Evolutionary conservation across 2,113 vertebrate species (phyloP), one percentile per base, ranked within the genome.

Genomic region (Brachionichthys hirsutus): DNA sequence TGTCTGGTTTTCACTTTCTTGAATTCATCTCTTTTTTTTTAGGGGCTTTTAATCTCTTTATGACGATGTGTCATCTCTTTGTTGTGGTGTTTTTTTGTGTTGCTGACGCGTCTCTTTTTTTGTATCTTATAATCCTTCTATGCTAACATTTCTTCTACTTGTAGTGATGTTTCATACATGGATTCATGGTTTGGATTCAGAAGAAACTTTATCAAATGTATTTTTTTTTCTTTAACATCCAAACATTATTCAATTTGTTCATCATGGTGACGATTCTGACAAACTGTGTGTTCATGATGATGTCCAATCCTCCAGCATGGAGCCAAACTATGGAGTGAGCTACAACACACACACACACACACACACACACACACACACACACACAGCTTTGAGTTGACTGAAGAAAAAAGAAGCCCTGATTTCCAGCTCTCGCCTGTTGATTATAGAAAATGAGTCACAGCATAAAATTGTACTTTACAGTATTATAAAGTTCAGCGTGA

Each of bases 241-340:
- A 17, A 50, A 98, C 94, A 65, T 89, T 95, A 77, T 97, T 98
- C 92, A 93, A 90, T 84, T 90, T 94, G 77, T 90, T 97, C 67
- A 93, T 98, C 75, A 92, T 98, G 92, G 85, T 92, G 82, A 98
- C 95, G 40, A 93, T 98, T 84, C 85, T 98, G 85, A 93, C 92
- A 81, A 97, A 96, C 92, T 97, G 94, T 82, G 90, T 91, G 10
- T 95, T 97, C 70, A 96, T 97, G 95, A 93, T 8, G 4, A 4
- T 30, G 24, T 30, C 24, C 65, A 88, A 92, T 36, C 93, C 90
- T 66, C 92, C 93, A 34, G 88, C 91, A 0, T 94, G 93, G 94
- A 91, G 89, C 71, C 92, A 89, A 83, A 92, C 89, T 85, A 90
- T 93, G 78, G 94, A 94, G 95, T 98, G 92, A 96, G 95, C 94